Base-by-base conservation (phyloP, 2,888 invertebrate genomes). In the Ellobium chinense region DNA sequence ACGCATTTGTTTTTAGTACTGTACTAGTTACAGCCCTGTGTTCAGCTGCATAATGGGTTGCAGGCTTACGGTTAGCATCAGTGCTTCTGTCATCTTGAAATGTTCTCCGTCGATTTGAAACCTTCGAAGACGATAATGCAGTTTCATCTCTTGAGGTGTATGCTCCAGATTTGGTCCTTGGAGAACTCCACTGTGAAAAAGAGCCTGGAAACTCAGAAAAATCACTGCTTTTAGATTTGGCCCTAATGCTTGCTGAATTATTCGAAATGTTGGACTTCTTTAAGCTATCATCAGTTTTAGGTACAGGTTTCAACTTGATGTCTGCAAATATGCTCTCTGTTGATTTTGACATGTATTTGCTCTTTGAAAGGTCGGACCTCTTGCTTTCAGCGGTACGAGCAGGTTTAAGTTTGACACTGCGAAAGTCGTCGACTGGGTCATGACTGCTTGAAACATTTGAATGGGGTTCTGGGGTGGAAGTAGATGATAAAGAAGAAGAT, bases 251-350 rank as follows among this genome's bases (percentile, higher is more conserved):
- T 31, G 12, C 65, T 18, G 36, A 18, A 63, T 29, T 74, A 24
- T 27, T 27, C 24, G 76, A 62, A 3, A 63, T 24, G 24, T 76
- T 54, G 2, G 76, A 76, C 36, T 56, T 76, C 56, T 34, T 65
- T 39, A 46, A 74, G 2, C n/a, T 65, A 4, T 58, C 66, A 27
- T 74, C 60, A n/a, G 24, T 60, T 68, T 74, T 73, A 0, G 74
- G 27, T 0, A 74, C 74, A 27, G 80, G 68, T 37, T 68, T 80
- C 18, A 80, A 39, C 34, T 68, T 80, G 29, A 80, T 66, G 24
- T 79, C 65, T 65, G 37, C 36, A 74, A 74, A 80, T 9, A 80
- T 34, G 60, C 46, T 65, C 34, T 80, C 80, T n/a, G 56, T 80
- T 37, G 80, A 80, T 37, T 24, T 34, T 27, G 80, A 74, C 60